Evolutionary conservation across 2,888 invertebrate species (phyloP).

Genomic region (Xestia rhomboidea): DNA sequence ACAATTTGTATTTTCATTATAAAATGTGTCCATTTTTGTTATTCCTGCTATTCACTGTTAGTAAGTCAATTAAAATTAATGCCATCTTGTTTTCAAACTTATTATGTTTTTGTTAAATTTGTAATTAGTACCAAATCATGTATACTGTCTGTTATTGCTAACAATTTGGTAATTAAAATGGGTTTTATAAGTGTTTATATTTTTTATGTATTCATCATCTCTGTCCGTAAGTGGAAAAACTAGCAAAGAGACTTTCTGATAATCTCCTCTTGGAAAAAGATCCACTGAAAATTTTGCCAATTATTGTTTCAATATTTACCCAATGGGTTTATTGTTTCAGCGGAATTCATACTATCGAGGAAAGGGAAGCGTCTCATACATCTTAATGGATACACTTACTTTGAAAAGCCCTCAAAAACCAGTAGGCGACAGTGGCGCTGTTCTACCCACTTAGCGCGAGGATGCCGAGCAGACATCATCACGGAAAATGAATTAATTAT

Average conservation of each 20-base stretch:
- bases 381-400: constrained; percentile 35
- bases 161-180: constrained; percentile 7
- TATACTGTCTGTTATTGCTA: background rate
- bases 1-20: background rate
- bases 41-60: background rate
- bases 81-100: constrained; percentile 5
- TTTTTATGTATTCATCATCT: background rate
- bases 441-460: constrained; percentile 32
- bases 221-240: background rate
- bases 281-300: too few species aligned
- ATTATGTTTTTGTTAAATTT: background rate
- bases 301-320: too few species aligned
- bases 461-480: constrained; percentile 37
- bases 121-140: background rate
- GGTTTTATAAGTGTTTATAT: constrained; percentile 5
- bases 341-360: constrained; percentile 33
- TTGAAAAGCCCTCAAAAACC: constrained; percentile 48
- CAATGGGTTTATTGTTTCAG: constrained; percentile 15
- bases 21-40: background rate
- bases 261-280: background rate
- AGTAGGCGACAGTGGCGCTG: constrained; percentile 39
- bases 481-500: constrained; percentile 29
- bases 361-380: constrained; percentile 43
- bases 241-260: too few species aligned
- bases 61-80: too few species aligned